Base-by-base conservation (phyloP, 2,113 vertebrate genomes). In the Ammodytes marinus region DNA sequence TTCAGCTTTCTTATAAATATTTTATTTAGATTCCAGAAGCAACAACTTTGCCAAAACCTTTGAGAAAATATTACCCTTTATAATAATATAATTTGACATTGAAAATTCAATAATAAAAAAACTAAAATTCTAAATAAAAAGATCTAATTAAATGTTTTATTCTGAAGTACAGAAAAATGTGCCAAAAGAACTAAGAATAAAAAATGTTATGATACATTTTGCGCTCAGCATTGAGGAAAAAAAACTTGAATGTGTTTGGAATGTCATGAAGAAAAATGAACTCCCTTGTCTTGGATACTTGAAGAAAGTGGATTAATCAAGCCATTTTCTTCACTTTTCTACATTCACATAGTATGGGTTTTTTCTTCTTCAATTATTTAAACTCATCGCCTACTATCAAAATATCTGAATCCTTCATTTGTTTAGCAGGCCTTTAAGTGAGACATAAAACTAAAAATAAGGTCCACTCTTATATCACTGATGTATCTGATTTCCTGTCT, bases 401-500 rank as follows among this genome's bases (percentile, higher is more conserved):
- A 52, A 50, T 17, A 55, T 43, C 50, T 54, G 5, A n/a, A 40
- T 6, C 9, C 9, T 5, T 54, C 11, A 49, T 66, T 37, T 9
- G 19, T 43, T 53, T n/a, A 64, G 17, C 2, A 19, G 19, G 4
- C 13, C 14, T 54, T 35, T 49, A 9, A 42, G 10, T 8, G 14
- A 8, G 27, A 65, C 59, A 27, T 13, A 17, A 52, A 72, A 66
- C 11, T 4, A 54, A 54, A 71, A 61, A 27, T 61, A 1, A 64
- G 11, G 14, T 69, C 3, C 13, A 57, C 35, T 72, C n/a, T n/a
- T 61, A 19, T 1, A 10, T 63, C 13, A 63, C 12, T 57, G 8
- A 46, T 58, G 19, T 3, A 46, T 61, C 49, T 52, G 39, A 65
- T 40, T 14, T 76, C 52, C 60, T 58, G 73, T 61, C 42, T 35